phyloP scores from a whole-genome alignment of 2,888 invertebrate species.

The Sipha maydis region DNA sequence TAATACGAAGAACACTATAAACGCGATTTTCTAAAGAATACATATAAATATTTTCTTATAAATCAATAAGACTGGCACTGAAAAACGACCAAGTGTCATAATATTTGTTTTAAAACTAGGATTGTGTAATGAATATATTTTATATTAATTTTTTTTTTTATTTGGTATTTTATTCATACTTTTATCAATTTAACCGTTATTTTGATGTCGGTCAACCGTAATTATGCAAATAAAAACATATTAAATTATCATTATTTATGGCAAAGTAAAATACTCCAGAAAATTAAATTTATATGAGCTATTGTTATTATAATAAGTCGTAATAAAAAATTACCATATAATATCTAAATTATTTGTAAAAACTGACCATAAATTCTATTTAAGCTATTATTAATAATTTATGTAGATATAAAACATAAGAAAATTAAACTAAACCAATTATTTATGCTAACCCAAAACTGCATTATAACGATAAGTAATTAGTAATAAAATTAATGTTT shows the following conservation, averaged over 20 bases:
- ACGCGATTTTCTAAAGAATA: neutral
- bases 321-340: conserved; percentile 10
- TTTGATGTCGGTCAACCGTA: neutral
- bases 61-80: neutral
- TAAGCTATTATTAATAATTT: neutral
- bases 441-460: neutral
- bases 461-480: neutral
- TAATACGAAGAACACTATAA: neutral
- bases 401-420: neutral
- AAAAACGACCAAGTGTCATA: neutral
- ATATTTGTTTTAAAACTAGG: neutral
- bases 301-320: neutral
- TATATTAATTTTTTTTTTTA: neutral
- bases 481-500: neutral
- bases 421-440: neutral
- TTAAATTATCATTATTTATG: conserved; percentile 4
- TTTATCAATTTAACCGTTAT: conserved; percentile 12
- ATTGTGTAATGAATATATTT: neutral
- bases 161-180: neutral
- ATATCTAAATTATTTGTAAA: neutral
- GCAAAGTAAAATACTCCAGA: neutral
- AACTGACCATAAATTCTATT: neutral
- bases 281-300: neutral
- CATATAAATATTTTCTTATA: neutral
- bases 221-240: neutral